Base-by-base conservation (phyloP, 2,888 invertebrate genomes). In the Molanna angustata region DNA sequence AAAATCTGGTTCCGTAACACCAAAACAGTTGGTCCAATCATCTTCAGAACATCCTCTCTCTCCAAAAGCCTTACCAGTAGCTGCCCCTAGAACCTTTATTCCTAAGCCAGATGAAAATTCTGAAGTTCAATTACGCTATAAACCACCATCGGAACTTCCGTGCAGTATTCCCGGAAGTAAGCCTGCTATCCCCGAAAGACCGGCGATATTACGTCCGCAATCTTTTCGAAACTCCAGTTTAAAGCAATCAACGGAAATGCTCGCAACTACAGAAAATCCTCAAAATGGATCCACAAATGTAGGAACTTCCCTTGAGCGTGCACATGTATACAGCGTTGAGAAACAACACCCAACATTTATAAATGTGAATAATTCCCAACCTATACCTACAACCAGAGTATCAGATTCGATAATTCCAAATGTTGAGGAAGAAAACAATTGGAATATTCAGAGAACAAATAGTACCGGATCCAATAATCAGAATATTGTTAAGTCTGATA, bases 151-250 rank as follows among this genome's bases (percentile, higher is more conserved):
- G 46, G 62, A 54, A 48, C 41, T 49, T 4, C 41, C 45, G 9
- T 66, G 66, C 62, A 67, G 68, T 54, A 72, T 73, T 54, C 63
- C 72, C 20, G 69, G 71, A 21, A 74, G 80, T 66, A 91, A 91
- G 69, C 91, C 91, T 4, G 86, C 86, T 45, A 82, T 91, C 60
- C 91, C 91, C 44, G 89, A 90, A 68, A 79, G 91, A 50, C 90
- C 90, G 43, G 83, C 85, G 33, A 82, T 84, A 40, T 72, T 88
- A 53, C 76, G 81, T 16, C 79, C 80, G 61, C 82, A 80, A 50
- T 76, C 73, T 66, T 80, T 76, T 66, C 70, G 78, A 55, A 74
- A 68, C 49, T 67, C 71, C 46, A 39, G 17, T 19, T 32, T 31
- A 14, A 71, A 72, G 35, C 62, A 59, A 58, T 63, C 62, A 21